phyloP scores from a whole-genome alignment of 1,140 invertebrate species.

The Drosophila rufa region DNA sequence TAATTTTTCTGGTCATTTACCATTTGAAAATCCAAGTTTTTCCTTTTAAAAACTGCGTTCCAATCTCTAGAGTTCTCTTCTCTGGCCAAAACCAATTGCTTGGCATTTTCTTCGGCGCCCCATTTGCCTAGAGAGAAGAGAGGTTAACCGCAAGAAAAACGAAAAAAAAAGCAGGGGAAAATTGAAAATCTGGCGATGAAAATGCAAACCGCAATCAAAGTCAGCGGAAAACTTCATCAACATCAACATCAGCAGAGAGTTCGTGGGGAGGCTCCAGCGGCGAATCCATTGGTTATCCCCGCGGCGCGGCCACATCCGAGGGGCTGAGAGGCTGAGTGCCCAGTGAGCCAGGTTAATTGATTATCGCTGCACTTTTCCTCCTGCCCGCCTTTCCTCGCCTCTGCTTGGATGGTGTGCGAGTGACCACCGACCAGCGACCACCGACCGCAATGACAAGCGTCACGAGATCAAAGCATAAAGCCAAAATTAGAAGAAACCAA shows the following conservation, averaged over 20 bases:
- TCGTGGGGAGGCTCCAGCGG: constrained; percentile 30
- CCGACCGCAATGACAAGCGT: constrained; percentile 69
- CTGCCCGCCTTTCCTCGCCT: neutral
- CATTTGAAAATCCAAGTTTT: neutral
- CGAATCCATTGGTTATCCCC: constrained; percentile 40
- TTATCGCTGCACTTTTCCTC: constrained; percentile 53
- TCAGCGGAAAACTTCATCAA: constrained; percentile 49
- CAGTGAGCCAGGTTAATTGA: constrained; percentile 77
- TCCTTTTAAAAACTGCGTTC: neutral
- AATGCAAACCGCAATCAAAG: constrained; percentile 54
- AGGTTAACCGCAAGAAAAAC: constrained; percentile 24
- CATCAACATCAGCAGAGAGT: neutral
- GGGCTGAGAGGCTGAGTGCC: constrained; percentile 25
- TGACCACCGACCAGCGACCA: neutral
- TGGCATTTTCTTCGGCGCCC: constrained; percentile 2
- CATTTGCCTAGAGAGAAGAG: neutral
- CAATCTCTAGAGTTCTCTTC: neutral
- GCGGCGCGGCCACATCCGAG: constrained; percentile 9
- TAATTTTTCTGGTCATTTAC: neutral
- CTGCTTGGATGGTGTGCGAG: neutral
- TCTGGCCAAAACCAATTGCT: constrained; percentile 9
- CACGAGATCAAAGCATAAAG: constrained; percentile 75
- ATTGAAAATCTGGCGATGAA: constrained; percentile 38
- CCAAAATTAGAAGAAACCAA: constrained; percentile 64
- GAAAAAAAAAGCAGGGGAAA: constrained; percentile 8